Evolutionary conservation across 2,113 vertebrate species (phyloP).

Genomic region (Sinosuthora webbiana): DNA sequence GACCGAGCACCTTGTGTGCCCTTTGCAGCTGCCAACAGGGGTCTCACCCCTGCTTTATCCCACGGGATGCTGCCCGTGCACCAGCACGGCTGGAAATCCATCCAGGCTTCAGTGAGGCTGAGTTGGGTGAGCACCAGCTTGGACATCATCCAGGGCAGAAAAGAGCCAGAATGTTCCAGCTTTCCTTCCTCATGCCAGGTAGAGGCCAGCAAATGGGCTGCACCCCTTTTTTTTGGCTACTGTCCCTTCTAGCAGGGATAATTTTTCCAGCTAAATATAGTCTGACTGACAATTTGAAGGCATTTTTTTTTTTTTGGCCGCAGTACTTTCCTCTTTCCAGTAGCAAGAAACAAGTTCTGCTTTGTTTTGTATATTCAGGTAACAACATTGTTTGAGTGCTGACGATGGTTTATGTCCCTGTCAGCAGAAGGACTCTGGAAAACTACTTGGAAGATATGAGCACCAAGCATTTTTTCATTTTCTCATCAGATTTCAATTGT

Average conservation of each 20-base stretch:
- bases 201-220: neutral
- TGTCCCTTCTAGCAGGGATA: rapidly evolving
- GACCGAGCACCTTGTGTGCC: rapidly evolving
- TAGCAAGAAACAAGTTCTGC: neutral
- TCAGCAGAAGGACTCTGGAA: slow-evolving; percentile 67
- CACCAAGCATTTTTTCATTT: slow-evolving; percentile 65
- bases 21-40: neutral
- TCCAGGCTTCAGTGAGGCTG: neutral
- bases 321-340: neutral
- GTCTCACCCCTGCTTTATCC: neutral
- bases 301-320: neutral
- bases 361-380: slow-evolving; percentile 19
- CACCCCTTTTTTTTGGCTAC: neutral
- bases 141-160: neutral
- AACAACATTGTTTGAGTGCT: neutral
- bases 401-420: slow-evolving; percentile 50
- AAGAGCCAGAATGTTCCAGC: neutral
- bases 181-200: neutral
- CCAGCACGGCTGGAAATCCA: neutral
- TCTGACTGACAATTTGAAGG: neutral
- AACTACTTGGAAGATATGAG: slow-evolving; percentile 64
- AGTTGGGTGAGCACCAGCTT: neutral
- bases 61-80: neutral
- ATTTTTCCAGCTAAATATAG: neutral
- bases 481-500: slow-evolving; percentile 72